Base-by-base conservation (phyloP, 2,888 invertebrate genomes). In the Leptinotarsa juncta region DNA sequence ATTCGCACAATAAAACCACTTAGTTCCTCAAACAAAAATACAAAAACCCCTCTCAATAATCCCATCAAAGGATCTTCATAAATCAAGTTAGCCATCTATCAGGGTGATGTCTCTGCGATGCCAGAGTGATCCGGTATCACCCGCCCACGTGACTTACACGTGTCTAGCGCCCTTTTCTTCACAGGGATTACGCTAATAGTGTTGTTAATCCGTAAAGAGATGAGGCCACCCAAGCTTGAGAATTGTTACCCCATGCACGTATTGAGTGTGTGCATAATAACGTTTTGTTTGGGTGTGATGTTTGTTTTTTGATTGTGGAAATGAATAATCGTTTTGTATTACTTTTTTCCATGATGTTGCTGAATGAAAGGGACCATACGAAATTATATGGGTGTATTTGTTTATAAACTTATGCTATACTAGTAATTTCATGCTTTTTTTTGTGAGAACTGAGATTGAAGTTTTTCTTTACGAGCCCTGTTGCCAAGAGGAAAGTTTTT, bases 101-200 rank as follows among this genome's bases (percentile, higher is more conserved):
- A 77, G 71, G 74, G 74, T 73, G 75, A 76, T 77, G 81, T 82
- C 62, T 62, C 62, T n/a, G 62, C 79, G 74, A 78, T 74, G 80
- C 79, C 81, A 81, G 81, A 81, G 80, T 80, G 79, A 79, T 77
- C 80, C 76, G 74, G 78, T 78, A 77, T 75, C 76, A 74, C 71
- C 62, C 67, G 70, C 81, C 57, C 85, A 83, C 86, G 86, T 83
- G 86, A 78, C 82, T 53, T 80, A 69, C 83, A 83, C 82, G 82
- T 80, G 83, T 67, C 79, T 53, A 65, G 73, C 76, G 78, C 79
- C 76, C 80, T 79, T 77, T 73, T 75, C 81, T 78, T 80, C 76
- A 80, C 79, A 73, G 75, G 84, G 86, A 86, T 87, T 86, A 87
- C 84, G 84, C 86, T 87, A 87, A 87, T 87, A 87, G 87, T 86